These are phyloP conservation scores for Herpailurus yagouaroundi DNA, from an alignment of 2,113 vertebrate species.

Conservation along the genomic window DNA sequence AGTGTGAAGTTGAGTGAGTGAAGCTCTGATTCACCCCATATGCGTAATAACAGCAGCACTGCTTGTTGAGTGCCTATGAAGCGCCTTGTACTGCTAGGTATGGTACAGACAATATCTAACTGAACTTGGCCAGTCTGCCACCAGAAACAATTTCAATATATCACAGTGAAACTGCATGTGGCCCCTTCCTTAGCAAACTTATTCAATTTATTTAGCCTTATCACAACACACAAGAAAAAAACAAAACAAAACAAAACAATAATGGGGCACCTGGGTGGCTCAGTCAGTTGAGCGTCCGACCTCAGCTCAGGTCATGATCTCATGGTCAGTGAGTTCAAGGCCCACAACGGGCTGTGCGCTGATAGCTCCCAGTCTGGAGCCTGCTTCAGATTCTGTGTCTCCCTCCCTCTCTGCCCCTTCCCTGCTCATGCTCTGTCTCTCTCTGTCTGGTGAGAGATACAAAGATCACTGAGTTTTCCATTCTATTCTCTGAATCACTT, in stretches of 20 bases:
- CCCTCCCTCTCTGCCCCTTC: too few species aligned
- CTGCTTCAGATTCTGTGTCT: too few species aligned
- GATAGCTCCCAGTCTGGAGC: too few species aligned
- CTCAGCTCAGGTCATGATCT: too few species aligned
- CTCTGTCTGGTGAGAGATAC: background rate
- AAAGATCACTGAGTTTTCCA: constrained; percentile 18
- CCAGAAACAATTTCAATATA: constrained; percentile 46
- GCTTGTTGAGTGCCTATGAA: background rate
- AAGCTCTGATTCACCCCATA: background rate
- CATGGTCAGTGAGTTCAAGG: too few species aligned
- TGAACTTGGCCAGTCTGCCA: background rate
- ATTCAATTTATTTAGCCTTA: background rate
- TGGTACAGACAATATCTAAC: background rate
- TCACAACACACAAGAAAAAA: background rate
- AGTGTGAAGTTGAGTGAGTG: background rate
- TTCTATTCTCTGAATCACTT: background rate
- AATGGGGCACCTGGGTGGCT: too few species aligned
- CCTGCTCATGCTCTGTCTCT: too few species aligned
- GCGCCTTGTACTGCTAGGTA: background rate
- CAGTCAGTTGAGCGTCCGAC: too few species aligned
- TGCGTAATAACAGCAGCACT: background rate
- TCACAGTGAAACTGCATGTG: background rate
- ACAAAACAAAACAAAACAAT: background rate
- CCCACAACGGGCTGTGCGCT: too few species aligned
- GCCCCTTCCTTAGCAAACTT: constrained; percentile 33